A percentile compares a stretch with the other conserved stretches of the same genome.
Evolutionary conservation across 2,797 vertebrate genomes (phyloP).

Genomic region (Merluccius polli): DNA sequence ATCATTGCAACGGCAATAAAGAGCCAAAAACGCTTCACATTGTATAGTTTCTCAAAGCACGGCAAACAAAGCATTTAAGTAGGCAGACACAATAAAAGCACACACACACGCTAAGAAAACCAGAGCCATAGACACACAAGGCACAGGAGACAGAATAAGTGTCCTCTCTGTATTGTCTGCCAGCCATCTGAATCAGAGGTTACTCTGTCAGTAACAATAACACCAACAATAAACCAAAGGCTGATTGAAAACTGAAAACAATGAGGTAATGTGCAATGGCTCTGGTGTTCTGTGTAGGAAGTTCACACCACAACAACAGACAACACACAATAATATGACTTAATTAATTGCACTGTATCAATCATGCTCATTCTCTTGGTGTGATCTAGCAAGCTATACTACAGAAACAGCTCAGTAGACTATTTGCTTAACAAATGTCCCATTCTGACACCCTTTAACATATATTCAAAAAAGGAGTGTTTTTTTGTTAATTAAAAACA

Average conservation of each 20-base stretch:
- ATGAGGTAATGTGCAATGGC: constrained; percentile 35
- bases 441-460: constrained; percentile 12
- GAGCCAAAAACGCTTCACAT: neutral
- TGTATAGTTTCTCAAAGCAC: constrained; percentile 14
- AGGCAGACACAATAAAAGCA: constrained; percentile 17
- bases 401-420: constrained; percentile 7
- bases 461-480: neutral
- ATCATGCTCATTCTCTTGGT: constrained; percentile 12
- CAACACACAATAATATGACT: constrained; percentile 21
- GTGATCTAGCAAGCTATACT: constrained; percentile 25
- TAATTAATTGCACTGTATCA: constrained; percentile 4
- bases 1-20: constrained; percentile 27
- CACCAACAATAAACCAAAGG: neutral
- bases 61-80: constrained; percentile 16
- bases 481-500: neutral
- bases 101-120: constrained; percentile 36
- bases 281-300: constrained; percentile 38
- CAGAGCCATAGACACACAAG: constrained; percentile 45
- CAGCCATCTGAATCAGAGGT: constrained; percentile 13
- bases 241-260: neutral
- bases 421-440: constrained; percentile 12
- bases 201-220: neutral
- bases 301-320: constrained; percentile 5
- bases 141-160: constrained; percentile 23
- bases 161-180: constrained; percentile 31